Base-by-base conservation (phyloP, 1,140 invertebrate genomes). In the Anastrepha ludens region DNA sequence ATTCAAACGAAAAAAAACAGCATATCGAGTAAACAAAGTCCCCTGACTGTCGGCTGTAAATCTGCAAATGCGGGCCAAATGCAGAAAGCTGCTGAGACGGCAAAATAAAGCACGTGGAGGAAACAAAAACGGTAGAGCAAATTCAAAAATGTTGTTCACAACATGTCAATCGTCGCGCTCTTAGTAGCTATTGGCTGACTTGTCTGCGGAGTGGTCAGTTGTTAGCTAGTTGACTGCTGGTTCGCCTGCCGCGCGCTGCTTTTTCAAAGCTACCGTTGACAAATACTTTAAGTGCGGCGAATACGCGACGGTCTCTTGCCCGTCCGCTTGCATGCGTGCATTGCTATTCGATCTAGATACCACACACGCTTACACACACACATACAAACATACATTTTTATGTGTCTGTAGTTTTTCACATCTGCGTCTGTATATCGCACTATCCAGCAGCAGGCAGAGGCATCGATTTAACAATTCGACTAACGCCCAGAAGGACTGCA, bases 11-110 rank as follows among this genome's bases (percentile, higher is more conserved):
- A 67, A 67, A 29, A 11, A 67, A 67, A 6, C 50, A 55, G 11
- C 50, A 55, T 55, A 55, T 55, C 50, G 50, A 55, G 11, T 55
- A 67, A 67, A 67, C 20, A 39, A 29, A 67, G 39, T 9, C 2
- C 9, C 3, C 29, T 39, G 65, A 13, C 67, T 44, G 67, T 7
- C 67, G 67, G 15, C 67, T 47, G 41, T 47, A 6, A 44, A 74
- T 74, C 41, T 39, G 15, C 39, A 74, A 44, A 74, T 74, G 67
- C 67, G 67, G 67, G 67, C 67, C 64, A 67, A 67, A 67, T 67
- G 64, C 64, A 39, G 29, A 20, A 44, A 47, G n/a, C 9, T 6
- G 7, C 39, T 44, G 41, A 17, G 67, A 8, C 17, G 39, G 15
- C 67, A 74, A 74, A 47, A 67, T 29, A 47, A 74, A 74, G 67